Evolutionary conservation across 2,888 invertebrate genomes (phyloP), one percentile per base, ranked within the genome.

Genomic region (Sinodicranocentrus sp.): DNA sequence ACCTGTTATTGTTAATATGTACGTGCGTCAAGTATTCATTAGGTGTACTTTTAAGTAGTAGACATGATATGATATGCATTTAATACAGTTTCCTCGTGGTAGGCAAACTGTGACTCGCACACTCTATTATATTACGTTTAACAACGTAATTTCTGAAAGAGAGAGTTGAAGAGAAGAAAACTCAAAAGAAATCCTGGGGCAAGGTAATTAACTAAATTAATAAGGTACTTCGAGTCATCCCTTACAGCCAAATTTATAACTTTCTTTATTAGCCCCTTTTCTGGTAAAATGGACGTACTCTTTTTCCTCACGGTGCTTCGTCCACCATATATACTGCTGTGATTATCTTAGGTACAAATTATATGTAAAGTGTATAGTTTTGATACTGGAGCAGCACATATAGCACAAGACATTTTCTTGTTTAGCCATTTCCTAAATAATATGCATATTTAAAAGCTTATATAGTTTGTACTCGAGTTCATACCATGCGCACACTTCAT

Each of bases 181-280:
- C 10, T 6, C 0, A 43, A 43, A 72, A 72, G 65, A 72, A 72
- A 72, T 73, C 73, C 68, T 44, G 70, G 39, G 82, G 68, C 77
- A 43, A 82, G 78, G 84, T 85, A 86, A 86, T 86, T 86, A 86
- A 83, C 80, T 86, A 86, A 86, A 86, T 86, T 86, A 86, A 86
- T 86, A 86, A 84, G 83, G 84, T 83, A 79, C 83, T 85, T 84
- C 72, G 70, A 75, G 52, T 61, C 54, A 2, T 61, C 61, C 78
- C 78, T 78, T 70, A 78, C 70, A 78, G 61, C 70, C 26, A 79
- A 72, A 79, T 79, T 79, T 79, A 79, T 79, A 79, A 79, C 79
- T 72, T 79, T 71, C 79, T 79, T 79, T 79, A 79, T 79, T 79
- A 79, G 71, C 44, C 70, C 67, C 70, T 70, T 70, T 70, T 28